Percentiles rank a stretch among this genome's conserved stretches.
These are phyloP conservation scores for Teinopalpus imperialis DNA, from an alignment of 2,888 invertebrate species.

Conservation along the genomic window DNA sequence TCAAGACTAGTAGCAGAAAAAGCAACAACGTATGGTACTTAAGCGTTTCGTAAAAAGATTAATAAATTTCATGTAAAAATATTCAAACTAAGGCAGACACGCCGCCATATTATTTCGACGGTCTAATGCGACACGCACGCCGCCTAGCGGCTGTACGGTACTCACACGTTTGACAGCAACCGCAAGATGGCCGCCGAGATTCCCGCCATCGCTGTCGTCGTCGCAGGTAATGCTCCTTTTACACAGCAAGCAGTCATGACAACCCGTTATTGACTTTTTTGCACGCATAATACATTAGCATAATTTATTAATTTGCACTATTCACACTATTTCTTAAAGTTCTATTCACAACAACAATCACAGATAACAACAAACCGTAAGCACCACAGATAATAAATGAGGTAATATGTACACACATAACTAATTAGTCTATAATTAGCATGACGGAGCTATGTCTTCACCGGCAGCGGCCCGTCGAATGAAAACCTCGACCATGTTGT, in stretches of 20 bases:
- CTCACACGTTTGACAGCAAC: constrained; percentile 58
- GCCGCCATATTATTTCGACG: constrained; percentile 60
- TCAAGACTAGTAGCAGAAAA: too few relatives aligned
- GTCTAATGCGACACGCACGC: constrained; percentile 66
- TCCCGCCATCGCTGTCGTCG: constrained; percentile 33
- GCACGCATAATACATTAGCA: constrained; percentile 48
- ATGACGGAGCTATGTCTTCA: constrained; percentile 77
- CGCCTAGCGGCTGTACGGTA: constrained; percentile 61
- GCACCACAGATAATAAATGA: constrained; percentile 16
- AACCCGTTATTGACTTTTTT: constrained; percentile 48
- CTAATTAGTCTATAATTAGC: constrained; percentile 54
- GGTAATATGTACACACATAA: constrained; percentile 22
- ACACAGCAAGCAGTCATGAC: constrained; percentile 45
- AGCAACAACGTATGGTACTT: too few relatives aligned
- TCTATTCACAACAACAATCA: constrained; percentile 19
- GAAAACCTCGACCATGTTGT: constrained; percentile 81
- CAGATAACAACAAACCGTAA: constrained; percentile 19
- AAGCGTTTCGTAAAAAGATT: constrained; percentile 6
- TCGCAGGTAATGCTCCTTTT: constrained; percentile 36
- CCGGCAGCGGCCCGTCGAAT: constrained; percentile 78
- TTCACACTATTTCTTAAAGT: not conserved
- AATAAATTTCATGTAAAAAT: constrained; percentile 62
- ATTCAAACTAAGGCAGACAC: constrained; percentile 59
- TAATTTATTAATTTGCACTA: constrained; percentile 37
- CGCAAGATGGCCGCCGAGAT: constrained; percentile 64